Evolutionary conservation across 2,113 vertebrate genomes (phyloP).

Genomic region (Calyptommatus sinebrachiatus): DNA sequence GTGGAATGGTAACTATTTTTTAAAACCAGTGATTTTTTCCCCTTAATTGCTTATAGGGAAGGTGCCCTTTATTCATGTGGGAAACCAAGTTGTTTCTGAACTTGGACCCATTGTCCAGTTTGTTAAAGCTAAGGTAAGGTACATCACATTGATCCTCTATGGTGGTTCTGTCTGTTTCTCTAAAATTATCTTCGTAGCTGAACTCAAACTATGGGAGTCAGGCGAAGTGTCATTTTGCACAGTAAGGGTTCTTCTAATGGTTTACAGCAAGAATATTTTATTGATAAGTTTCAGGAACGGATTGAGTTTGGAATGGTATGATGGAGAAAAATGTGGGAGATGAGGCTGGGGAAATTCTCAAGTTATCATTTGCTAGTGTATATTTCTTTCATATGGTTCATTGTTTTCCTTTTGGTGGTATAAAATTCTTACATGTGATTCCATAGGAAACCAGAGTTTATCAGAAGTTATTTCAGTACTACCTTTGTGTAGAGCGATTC

Average conservation of each 20-base stretch:
- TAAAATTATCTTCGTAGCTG: conserved; percentile 36
- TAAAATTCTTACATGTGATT: background rate
- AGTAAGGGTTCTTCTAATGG: background rate
- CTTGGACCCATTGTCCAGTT: conserved; percentile 96
- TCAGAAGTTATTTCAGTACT: background rate
- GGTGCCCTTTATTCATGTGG: conserved; percentile 92
- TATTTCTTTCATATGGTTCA: too few species aligned
- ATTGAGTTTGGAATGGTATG: background rate
- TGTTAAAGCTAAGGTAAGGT: conserved; percentile 91
- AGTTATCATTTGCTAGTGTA: background rate
- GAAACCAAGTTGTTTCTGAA: conserved; percentile 96
- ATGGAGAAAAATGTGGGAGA: background rate
- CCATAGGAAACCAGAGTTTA: background rate
- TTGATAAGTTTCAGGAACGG: background rate
- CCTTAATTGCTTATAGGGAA: conserved; percentile 78
- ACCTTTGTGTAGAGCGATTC: background rate
- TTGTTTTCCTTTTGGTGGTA: background rate
- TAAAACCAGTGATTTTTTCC: conserved; percentile 32
- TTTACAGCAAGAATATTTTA: conserved; percentile 7
- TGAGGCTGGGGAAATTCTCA: background rate
- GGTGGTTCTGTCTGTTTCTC: conserved; percentile 48
- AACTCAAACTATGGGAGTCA: background rate
- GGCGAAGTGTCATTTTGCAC: background rate
- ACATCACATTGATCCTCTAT: conserved; percentile 47
- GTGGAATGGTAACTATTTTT: background rate